Evolutionary conservation across 2,113 vertebrate species (phyloP).

Genomic region (Rhombomys opimus): DNA sequence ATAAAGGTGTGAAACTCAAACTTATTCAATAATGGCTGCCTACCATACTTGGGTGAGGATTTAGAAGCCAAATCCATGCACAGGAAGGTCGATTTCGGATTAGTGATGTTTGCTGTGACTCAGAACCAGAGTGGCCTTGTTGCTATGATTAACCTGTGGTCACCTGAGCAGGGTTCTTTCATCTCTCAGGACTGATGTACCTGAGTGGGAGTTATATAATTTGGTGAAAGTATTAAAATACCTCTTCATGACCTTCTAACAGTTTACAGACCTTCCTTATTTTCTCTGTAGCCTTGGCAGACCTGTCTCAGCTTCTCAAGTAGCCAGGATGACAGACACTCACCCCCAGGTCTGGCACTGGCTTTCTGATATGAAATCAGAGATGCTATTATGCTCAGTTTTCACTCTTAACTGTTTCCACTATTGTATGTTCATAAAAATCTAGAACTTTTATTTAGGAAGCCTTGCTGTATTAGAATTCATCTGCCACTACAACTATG

Average conservation of each 20-base stretch:
- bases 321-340: neutral
- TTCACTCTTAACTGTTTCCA: constrained; percentile 13
- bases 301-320: neutral
- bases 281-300: neutral
- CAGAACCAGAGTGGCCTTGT: neutral
- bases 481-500: neutral
- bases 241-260: neutral
- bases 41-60: neutral
- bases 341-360: neutral
- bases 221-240: constrained; percentile 30
- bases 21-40: neutral
- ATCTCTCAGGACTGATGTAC: constrained; percentile 4
- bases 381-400: neutral
- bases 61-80: neutral
- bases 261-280: constrained; percentile 33
- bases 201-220: constrained; percentile 18
- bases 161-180: neutral
- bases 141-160: neutral
- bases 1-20: neutral
- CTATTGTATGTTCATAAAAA: neutral
- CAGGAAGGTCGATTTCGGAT: neutral
- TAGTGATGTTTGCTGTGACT: neutral
- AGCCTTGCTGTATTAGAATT: neutral
- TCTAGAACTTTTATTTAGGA: neutral
- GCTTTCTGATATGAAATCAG: constrained; percentile 27